A percentile compares a stretch with the other conserved stretches of the same genome.
Evolutionary conservation across 2,797 vertebrate species (phyloP).

Genomic region (Pseudomugil gertrudae): DNA sequence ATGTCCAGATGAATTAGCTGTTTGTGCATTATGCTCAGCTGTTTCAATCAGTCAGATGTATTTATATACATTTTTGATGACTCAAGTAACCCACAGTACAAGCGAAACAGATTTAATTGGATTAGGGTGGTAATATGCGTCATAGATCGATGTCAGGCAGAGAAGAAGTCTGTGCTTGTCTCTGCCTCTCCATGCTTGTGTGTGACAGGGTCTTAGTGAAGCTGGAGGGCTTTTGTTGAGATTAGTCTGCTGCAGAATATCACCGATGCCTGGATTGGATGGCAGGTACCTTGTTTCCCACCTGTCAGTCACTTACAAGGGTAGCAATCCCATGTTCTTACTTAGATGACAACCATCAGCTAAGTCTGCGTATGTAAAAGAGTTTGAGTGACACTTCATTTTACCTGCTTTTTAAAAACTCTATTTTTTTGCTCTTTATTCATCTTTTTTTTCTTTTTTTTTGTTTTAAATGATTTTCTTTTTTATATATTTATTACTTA

Average conservation of each 20-base stretch:
- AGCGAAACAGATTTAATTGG: constrained; percentile 76
- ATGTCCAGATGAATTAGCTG: constrained; percentile 48
- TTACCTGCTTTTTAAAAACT: neutral
- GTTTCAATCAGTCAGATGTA: constrained; percentile 55
- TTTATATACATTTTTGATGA: constrained; percentile 69
- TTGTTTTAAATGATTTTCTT: neutral
- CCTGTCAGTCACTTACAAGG: constrained; percentile 51
- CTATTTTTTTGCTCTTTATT: neutral
- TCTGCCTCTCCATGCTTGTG: constrained; percentile 21
- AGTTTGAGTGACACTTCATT: constrained; percentile 9
- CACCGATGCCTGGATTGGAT: constrained; percentile 30
- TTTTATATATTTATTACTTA: neutral
- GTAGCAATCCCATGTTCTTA: constrained; percentile 36
- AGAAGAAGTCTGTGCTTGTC: constrained; percentile 50
- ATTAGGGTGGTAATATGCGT: constrained; percentile 75
- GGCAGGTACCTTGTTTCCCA: constrained; percentile 59
- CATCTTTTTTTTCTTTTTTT: neutral
- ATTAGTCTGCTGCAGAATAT: constrained; percentile 59
- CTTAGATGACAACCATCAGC: constrained; percentile 20
- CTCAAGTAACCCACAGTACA: constrained; percentile 59
- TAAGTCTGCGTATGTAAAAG: constrained; percentile 12
- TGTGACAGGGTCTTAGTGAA: constrained; percentile 57
- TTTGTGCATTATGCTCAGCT: constrained; percentile 57
- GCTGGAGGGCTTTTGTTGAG: constrained; percentile 60
- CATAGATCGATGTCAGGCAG: constrained; percentile 79